phyloP scores from a whole-genome alignment of 2,888 invertebrate species.

The Micropterix aruncella region DNA sequence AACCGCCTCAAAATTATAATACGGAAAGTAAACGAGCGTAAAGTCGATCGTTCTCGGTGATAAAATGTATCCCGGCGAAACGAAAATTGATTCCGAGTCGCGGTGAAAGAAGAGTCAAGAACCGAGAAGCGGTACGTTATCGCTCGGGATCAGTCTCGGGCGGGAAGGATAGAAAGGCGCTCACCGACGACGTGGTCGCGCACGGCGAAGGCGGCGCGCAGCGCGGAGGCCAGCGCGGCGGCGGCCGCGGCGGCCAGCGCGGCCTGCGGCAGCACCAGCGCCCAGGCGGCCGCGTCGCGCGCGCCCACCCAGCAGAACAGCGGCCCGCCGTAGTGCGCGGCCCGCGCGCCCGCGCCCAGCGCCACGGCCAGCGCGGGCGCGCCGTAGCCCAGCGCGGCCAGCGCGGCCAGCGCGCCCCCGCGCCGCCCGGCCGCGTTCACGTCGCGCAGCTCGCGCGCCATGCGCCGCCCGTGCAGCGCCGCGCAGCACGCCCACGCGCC shows the following conservation, averaged over 20 bases:
- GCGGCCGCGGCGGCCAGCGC: constrained; percentile 66
- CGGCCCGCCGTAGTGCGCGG: constrained; percentile 89
- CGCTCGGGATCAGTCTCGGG: too few species aligned
- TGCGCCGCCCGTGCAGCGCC: constrained; percentile 82
- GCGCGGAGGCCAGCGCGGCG: constrained; percentile 67
- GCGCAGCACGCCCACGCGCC: constrained; percentile 90
- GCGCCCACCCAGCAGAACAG: constrained; percentile 92
- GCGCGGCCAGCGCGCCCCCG: constrained; percentile 75
- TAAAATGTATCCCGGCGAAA: too few species aligned
- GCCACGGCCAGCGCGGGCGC: constrained; percentile 85
- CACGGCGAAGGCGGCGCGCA: constrained; percentile 81
- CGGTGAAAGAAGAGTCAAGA: too few species aligned
- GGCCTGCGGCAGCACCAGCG: constrained; percentile 83
- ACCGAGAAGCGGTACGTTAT: too few species aligned
- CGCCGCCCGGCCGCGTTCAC: constrained; percentile 55
- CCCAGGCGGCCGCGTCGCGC: constrained; percentile 90
- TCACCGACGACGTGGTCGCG: constrained; percentile 76
- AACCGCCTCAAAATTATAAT: too few species aligned
- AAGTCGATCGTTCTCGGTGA: too few species aligned
- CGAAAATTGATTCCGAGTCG: too few species aligned
- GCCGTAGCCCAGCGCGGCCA: constrained; percentile 84
- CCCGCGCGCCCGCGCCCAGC: constrained; percentile 80
- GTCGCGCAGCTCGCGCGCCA: constrained; percentile 90
- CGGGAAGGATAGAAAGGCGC: too few species aligned
- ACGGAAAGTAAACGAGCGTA: too few species aligned